phyloP scores from a whole-genome alignment of 1,140 invertebrate genomes.

The Dendrolimus kikuchii region DNA sequence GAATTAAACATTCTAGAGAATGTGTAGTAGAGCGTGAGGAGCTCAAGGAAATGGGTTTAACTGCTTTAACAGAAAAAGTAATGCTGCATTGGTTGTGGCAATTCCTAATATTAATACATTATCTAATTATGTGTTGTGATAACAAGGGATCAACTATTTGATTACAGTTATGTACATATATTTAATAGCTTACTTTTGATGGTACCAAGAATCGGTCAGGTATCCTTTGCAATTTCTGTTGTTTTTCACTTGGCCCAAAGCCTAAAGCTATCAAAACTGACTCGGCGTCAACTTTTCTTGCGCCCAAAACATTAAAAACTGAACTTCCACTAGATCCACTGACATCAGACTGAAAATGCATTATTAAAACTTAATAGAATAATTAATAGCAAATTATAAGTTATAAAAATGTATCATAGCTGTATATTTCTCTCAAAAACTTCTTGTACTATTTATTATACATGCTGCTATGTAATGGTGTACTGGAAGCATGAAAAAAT shows the following conservation, averaged over 20 bases:
- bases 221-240: slow-evolving; percentile 75
- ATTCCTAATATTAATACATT: too few relatives aligned
- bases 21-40: too few relatives aligned
- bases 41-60: too few relatives aligned
- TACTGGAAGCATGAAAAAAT: too few relatives aligned
- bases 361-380: neutral
- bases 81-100: too few relatives aligned
- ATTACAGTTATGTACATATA: neutral
- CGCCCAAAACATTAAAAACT: slow-evolving; percentile 82
- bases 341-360: slow-evolving; percentile 75
- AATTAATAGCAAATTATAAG: slow-evolving; percentile 5
- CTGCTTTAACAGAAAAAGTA: too few relatives aligned
- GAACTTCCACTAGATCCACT: slow-evolving; percentile 76
- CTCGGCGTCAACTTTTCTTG: slow-evolving; percentile 82
- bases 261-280: slow-evolving; percentile 80
- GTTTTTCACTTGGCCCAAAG: slow-evolving; percentile 76
- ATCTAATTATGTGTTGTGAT: too few relatives aligned
- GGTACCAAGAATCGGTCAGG: slow-evolving; percentile 74
- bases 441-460: too few relatives aligned
- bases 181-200: slow-evolving; percentile 49
- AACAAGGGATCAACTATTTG: too few relatives aligned
- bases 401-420: neutral
- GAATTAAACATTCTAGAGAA: too few relatives aligned
- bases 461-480: too few relatives aligned
- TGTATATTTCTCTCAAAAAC: too few relatives aligned